Base-by-base conservation (phyloP, 2,797 vertebrate genomes). In the Sebastes hubbsi region DNA sequence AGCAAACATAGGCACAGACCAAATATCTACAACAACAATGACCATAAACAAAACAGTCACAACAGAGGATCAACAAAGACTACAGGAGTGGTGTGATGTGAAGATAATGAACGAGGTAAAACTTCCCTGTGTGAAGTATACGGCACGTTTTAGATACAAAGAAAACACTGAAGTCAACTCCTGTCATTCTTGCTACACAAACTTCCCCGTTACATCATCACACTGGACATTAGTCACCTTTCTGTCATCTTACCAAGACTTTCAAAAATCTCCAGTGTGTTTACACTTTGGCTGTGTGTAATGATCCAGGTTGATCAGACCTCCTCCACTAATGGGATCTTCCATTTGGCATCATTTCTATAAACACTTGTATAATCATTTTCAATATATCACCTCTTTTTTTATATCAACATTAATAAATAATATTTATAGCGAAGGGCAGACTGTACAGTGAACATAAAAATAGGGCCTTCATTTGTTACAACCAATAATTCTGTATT, bases 1-100 rank as follows among this genome's bases (percentile, higher is more conserved):
- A 83, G 80, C 59, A 82, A 87, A 86, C 76, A 80, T 55, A 56
- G 4, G 30, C 58, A 88, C 78, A 89, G 67, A 91, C 65, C 27
- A 77, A 90, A 71, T 76, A 86, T 69, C 59, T 86, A 80, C 75
- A 74, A 55, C 75, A 83, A 84, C 77, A 88, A 85, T 65, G 71
- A 87, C 81, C 75, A 73, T 42, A 72, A 75, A 79, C 69, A 70
- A 66, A 29, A 80, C 2, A 83, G 69, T 82, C 78, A 82, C 64
- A 54, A 75, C 74, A 84, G n/a, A 71, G 78, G 49, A 77, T 61
- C 32, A 27, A 73, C 4, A 4, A 38, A 64, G 42, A 82, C 77
- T 71, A 69, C 58, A 70, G 58, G 29, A 84, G 77, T 68, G 74
- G 24, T 11, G 18, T 14, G 5, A 34, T 22, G 29, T 42, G 56